Conservation (phyloP, 2,888 invertebrate species). For the Fissipunctia ypsillon region DNA sequence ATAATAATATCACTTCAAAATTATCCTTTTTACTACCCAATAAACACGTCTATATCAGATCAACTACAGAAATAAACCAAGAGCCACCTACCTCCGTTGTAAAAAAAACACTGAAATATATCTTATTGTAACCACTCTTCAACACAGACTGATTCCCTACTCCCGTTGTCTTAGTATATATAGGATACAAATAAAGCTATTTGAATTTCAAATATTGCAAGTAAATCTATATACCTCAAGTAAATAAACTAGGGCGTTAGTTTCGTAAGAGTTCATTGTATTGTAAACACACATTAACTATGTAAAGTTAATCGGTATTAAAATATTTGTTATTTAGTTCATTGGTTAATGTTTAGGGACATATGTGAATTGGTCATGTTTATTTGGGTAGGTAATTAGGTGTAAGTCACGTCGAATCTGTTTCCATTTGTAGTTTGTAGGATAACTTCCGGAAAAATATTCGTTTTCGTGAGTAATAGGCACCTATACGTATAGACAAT, state of each 20-base stretch:
- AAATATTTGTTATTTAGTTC: conserved; percentile 51
- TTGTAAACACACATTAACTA: conserved; percentile 44
- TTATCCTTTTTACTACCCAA: not conserved
- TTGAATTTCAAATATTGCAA: conserved; percentile 59
- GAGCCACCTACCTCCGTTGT: conserved; percentile 55
- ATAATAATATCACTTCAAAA: conserved; percentile 17
- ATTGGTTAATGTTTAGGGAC: conserved; percentile 41
- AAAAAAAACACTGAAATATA: conserved; percentile 30
- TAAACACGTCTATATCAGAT: not conserved
- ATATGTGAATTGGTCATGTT: conserved; percentile 36
- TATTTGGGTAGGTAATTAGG: conserved; percentile 22
- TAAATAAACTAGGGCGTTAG: conserved; percentile 48
- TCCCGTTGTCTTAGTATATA: conserved; percentile 43
- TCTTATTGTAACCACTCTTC: conserved; percentile 30
- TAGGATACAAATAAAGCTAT: conserved; percentile 50
- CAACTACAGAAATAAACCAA: not conserved
- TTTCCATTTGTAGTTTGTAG: not conserved
- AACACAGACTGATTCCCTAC: conserved; percentile 48
- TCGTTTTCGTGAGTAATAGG: not conserved
- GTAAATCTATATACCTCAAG: conserved; percentile 33
- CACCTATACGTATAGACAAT: not conserved
- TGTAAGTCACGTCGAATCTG: not conserved
- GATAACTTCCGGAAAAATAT: not conserved
- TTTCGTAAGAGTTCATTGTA: conserved; percentile 64
- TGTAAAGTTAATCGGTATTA: conserved; percentile 46